These are phyloP conservation scores for Mactra quadrangularis DNA, from an alignment of 1,140 invertebrate genomes.

Conservation along the genomic window DNA sequence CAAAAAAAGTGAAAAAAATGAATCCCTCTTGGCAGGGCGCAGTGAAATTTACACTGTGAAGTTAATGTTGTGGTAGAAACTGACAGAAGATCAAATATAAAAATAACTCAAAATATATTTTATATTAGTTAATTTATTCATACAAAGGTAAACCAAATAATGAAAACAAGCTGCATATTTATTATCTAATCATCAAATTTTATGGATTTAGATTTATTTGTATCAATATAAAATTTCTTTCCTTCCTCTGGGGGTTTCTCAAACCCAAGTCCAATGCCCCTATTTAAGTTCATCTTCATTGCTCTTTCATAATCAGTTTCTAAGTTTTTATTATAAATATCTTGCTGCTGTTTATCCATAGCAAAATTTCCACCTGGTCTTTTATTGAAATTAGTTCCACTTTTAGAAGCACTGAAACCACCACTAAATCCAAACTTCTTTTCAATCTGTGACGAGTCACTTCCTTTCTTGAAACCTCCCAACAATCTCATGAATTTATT, in stretches of 20 bases:
- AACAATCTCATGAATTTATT: conserved; percentile 71
- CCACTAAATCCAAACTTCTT: not conserved
- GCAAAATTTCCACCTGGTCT: conserved; percentile 57
- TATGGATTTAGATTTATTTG: conserved; percentile 63
- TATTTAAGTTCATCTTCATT: conserved; percentile 59
- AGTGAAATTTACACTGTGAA: too few relatives aligned
- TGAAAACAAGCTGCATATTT: not conserved
- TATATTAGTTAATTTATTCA: too few relatives aligned
- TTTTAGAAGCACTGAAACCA: too few relatives aligned
- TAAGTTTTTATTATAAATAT: conserved; percentile 62
- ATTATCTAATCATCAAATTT: conserved; percentile 67
- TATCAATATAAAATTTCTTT: conserved; percentile 73
- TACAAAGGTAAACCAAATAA: not conserved
- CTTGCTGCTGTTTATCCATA: conserved; percentile 51
- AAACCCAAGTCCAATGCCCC: conserved; percentile 68
- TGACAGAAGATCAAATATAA: too few relatives aligned
- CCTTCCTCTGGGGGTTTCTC: conserved; percentile 63
- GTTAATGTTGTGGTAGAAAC: too few relatives aligned
- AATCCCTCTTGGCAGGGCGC: too few relatives aligned
- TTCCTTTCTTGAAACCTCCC: conserved; percentile 68
- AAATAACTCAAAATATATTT: too few relatives aligned
- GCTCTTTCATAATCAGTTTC: conserved; percentile 68
- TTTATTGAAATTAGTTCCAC: not conserved
- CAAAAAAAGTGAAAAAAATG: too few relatives aligned
- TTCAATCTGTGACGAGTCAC: not conserved